Evolutionary conservation across 2,888 invertebrate species (phyloP), one percentile per base, ranked within the genome.

Genomic region (Phalangium opilio): DNA sequence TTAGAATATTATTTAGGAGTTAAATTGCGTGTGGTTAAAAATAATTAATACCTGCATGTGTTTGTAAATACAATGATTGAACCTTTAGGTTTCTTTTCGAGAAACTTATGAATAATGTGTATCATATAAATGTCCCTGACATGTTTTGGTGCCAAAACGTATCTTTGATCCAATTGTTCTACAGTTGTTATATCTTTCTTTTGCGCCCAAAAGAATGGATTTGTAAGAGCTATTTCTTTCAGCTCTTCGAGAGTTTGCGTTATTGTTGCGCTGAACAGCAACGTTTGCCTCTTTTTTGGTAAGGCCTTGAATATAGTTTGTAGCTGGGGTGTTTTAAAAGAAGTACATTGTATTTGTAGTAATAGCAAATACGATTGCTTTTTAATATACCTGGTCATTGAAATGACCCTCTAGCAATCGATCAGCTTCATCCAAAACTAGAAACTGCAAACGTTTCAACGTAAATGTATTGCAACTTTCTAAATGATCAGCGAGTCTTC

Each of bases 381-480:
- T 7, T 7, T 4, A 15, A 41, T 34, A 43, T 55, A 62, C 62
- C 50, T 86, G 83, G 19, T 77, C 78, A 66, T 86, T 80, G 64
- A 90, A 89, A 42, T 78, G 76, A 43, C 85, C 86, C 62, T 81
- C 77, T 53, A 53, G 35, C 3, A 82, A 72, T 67, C 87, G 75
- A 64, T 99, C 98, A 32, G 96, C 98, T 71, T 99, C 98, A 69
- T 99, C 98, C 45, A 98, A 66, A 0, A 98, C 91, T 58, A 96
- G 69, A 70, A 81, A 87, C 60, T 82, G 78, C 1, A 90, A 75
- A 59, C 76, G 79, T 57, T 76, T 76, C 56, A 91, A 75, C 2
- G 77, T 76, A 50, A 67, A 63, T 32, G 65, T 57, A 51, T 68
- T 66, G 52, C 87, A 86, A 58, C 85, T 86, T 45, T 82, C 78